Conservation (phyloP, 2,113 vertebrate genomes). For the Siniperca knerii region DNA sequence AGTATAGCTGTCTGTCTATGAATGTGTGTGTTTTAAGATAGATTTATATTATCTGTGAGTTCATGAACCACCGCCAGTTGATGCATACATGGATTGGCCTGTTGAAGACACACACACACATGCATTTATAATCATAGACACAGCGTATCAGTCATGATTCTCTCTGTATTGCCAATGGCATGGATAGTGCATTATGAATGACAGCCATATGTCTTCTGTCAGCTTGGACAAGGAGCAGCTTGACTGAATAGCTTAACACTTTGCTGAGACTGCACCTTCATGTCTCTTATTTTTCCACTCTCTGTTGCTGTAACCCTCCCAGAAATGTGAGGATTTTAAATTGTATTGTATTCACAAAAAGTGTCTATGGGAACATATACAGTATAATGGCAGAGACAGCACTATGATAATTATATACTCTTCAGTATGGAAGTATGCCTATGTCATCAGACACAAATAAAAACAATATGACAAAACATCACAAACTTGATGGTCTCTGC, state of each 20-base stretch:
- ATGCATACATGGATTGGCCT: background rate
- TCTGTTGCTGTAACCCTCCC: background rate
- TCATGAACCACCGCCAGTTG: slow-evolving; percentile 19
- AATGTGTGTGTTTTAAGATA: slow-evolving; percentile 20
- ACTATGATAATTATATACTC: background rate
- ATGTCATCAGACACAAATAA: background rate
- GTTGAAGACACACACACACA: background rate
- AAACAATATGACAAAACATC: background rate
- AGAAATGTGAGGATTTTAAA: background rate
- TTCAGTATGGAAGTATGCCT: background rate
- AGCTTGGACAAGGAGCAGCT: slow-evolving; percentile 43
- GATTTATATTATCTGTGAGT: slow-evolving; percentile 30
- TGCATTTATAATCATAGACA: background rate
- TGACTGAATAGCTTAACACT: slow-evolving; percentile 51
- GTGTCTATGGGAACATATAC: background rate
- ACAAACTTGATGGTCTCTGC: background rate
- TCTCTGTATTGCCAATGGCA: slow-evolving; percentile 27
- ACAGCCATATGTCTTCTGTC: slow-evolving; percentile 72
- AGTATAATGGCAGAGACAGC: background rate
- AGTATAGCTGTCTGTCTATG: background rate
- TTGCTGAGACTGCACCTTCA: background rate
- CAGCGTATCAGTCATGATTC: slow-evolving; percentile 5
- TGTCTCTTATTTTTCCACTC: background rate
- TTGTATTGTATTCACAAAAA: background rate
- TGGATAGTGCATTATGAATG: slow-evolving; percentile 75